Conservation (phyloP, 30 jellyfish, hydroid and myxozoan species). For the Chrysaora quinquecirrha region DNA sequence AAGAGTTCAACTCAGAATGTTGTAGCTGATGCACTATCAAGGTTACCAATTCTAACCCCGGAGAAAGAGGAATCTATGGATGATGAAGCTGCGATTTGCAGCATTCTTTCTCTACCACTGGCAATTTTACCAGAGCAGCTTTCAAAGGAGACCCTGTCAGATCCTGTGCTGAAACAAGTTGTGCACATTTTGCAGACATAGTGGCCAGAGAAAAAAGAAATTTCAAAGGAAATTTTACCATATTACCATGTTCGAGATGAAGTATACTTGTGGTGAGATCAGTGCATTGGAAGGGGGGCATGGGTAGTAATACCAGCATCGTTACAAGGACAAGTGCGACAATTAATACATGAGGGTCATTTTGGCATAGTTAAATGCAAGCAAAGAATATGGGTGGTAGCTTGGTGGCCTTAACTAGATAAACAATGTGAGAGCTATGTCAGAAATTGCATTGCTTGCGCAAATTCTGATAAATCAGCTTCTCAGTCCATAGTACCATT, state of each 20-base stretch:
- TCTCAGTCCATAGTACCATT: background rate
- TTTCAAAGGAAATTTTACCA: constrained; percentile 32
- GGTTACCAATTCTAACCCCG: background rate
- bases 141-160: constrained; percentile 4
- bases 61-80: background rate
- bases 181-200: constrained; percentile 19
- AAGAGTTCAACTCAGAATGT: constrained; percentile 33
- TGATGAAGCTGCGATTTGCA: constrained; percentile 26
- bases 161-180: constrained; percentile 8
- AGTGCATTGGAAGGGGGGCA: constrained; percentile 31
- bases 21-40: constrained; percentile 28
- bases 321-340: constrained; percentile 14
- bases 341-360: constrained; percentile 15
- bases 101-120: constrained; percentile 19
- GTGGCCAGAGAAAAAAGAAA: constrained; percentile 37
- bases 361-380: constrained; percentile 22
- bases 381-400: constrained; percentile 15
- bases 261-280: constrained; percentile 38
- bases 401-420: no score
- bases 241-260: constrained; percentile 21
- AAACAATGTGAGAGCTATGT: constrained; percentile 20
- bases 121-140: constrained; percentile 19
- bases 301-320: constrained; percentile 25
- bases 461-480: constrained; percentile 39
- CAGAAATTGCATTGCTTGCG: constrained; percentile 12